Evolutionary conservation across 2,113 vertebrate species (phyloP).

Genomic region (Anser cygnoides): DNA sequence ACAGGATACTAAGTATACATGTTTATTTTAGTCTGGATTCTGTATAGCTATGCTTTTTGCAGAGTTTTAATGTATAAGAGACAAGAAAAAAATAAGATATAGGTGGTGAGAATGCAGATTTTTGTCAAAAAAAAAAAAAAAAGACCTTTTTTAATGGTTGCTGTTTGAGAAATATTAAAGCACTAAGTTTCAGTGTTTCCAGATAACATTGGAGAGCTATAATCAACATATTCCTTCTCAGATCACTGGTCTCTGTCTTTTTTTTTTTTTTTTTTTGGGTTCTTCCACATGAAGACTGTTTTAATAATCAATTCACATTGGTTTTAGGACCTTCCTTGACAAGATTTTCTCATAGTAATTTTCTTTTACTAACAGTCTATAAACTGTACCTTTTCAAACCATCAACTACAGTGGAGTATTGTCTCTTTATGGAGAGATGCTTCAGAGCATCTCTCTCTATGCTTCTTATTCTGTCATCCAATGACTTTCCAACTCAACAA

Average conservation of each 20-base stretch:
- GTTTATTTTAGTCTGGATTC: rapidly evolving
- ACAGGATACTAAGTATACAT: background rate
- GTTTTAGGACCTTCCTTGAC: background rate
- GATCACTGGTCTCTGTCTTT: background rate
- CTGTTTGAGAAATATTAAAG: background rate
- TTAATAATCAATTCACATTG: background rate
- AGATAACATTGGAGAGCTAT: background rate
- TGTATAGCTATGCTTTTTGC: background rate
- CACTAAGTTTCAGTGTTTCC: background rate
- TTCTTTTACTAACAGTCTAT: background rate
- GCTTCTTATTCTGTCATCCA: background rate
- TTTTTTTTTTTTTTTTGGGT: background rate
- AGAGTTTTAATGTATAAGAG: background rate
- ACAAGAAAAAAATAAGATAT: background rate
- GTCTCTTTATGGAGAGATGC: background rate
- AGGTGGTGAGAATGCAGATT: background rate
- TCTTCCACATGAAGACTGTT: background rate
- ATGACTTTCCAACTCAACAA: background rate
- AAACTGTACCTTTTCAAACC: background rate
- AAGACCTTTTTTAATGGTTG: background rate
- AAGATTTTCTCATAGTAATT: background rate
- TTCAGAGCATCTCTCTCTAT: background rate
- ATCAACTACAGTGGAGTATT: background rate
- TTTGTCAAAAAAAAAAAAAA: background rate
- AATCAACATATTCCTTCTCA: background rate